Conservation (phyloP, 2,797 vertebrate species). For the Tiaroga cobitis region DNA sequence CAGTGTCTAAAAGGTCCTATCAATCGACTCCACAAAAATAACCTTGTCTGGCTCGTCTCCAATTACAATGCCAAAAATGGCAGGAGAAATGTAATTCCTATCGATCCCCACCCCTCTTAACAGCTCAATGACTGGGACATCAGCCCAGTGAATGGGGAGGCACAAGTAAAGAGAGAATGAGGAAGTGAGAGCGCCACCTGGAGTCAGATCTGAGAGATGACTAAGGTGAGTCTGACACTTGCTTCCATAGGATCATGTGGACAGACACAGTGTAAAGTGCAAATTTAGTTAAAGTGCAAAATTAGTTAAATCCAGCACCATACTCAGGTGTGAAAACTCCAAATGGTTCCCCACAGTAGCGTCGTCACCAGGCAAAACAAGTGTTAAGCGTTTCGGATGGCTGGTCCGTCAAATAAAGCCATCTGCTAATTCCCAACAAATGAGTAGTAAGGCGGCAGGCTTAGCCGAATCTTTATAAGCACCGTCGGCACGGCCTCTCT, state of each 20-base stretch:
- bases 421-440: slow-evolving; percentile 59
- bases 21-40: slow-evolving; percentile 51
- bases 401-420: slow-evolving; percentile 47
- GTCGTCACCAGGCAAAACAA: slow-evolving; percentile 32
- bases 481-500: slow-evolving; percentile 12
- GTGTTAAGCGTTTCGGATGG: slow-evolving; percentile 52
- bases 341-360: slow-evolving; percentile 16
- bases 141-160: slow-evolving; percentile 42
- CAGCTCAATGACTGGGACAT: slow-evolving; percentile 55
- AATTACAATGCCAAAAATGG: slow-evolving; percentile 55
- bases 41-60: slow-evolving; percentile 51
- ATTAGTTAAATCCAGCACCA: slow-evolving; percentile 43
- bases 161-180: slow-evolving; percentile 36
- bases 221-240: neutral
- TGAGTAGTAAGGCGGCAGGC: slow-evolving; percentile 58
- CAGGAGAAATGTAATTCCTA: slow-evolving; percentile 63
- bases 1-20: slow-evolving; percentile 49
- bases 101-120: slow-evolving; percentile 64
- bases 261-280: slow-evolving; percentile 3
- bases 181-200: neutral
- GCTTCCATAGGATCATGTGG: neutral
- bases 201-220: neutral
- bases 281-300: slow-evolving; percentile 38
- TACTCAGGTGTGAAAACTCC: slow-evolving; percentile 53
- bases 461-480: slow-evolving; percentile 52